Evolutionary conservation across 35 echinoderm and acorn worm species (phyloP), one percentile per base, ranked within the genome.

Genomic region (Acanthaster planci): DNA sequence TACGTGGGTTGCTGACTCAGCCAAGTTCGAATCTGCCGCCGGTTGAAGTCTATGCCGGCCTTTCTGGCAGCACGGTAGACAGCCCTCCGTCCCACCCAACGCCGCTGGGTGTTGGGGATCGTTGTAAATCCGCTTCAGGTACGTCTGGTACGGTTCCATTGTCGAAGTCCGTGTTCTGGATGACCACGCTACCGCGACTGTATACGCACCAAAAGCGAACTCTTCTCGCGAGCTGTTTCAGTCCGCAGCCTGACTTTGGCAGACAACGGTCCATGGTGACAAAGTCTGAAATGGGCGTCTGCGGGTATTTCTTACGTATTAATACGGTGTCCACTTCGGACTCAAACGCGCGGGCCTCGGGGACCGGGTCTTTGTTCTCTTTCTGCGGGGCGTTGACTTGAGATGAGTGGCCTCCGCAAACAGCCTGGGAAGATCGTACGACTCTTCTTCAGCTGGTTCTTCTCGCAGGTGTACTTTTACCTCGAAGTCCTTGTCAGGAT

Each of bases 1-100:
- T 89, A 83, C 7, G 87, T 89, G 78, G 55, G 56, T 76, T 83
- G 87, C 30, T 67, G 31, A 42, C 35, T 58, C 21, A 89, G 29
- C 78, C 78, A 89, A 21, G 12, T 37, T 59, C 38, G 8, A 1
- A 89, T 51, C 36, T 53, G 38, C 36, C 82, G 15, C 38, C 68
- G 56, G 10, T 51, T 81, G n/a, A 87, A 0, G 22, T 23, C 23
- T 32, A 59, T 42, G 14, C 78, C 5, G 21, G 6, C 32, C 42
- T 56, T 19, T 80, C 80, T 79, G 14, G 35, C 78, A 52, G 56
- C 79, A 36, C 37, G 78, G 79, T 89, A 89, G 15, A 82, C 57
- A 89, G 22, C 60, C n/a, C 21, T 89, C 58, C 7, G 82, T 56
- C 82, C 87, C 87, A 40, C 87, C 87, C 64, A 89, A 89, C 82